phyloP scores from a whole-genome alignment of 2,888 invertebrate genomes.

The Priocnemis perturbator region DNA sequence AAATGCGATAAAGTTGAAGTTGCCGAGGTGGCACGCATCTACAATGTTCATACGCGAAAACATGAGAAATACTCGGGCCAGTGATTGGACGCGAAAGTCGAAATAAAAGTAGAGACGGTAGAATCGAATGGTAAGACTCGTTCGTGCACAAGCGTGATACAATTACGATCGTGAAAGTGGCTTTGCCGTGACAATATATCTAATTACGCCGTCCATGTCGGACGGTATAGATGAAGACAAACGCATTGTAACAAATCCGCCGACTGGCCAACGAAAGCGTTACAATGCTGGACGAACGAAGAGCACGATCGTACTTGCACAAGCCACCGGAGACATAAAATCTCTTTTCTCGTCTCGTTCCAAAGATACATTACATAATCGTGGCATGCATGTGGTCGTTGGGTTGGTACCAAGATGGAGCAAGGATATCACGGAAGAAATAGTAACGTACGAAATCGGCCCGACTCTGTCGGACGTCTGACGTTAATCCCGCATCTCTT shows the following conservation, averaged over 20 bases:
- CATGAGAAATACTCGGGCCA: too few species aligned
- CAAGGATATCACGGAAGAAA: slow-evolving; percentile 52
- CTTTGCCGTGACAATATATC: background rate
- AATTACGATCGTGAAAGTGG: slow-evolving; percentile 9
- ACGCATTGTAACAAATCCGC: slow-evolving; percentile 59
- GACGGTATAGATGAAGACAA: background rate
- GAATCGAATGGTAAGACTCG: slow-evolving; percentile 5
- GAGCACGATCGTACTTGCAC: slow-evolving; percentile 45
- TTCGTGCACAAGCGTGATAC: slow-evolving; percentile 8
- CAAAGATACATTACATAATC: slow-evolving; percentile 34
- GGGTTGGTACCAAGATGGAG: slow-evolving; percentile 51
- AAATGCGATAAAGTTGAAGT: too few species aligned
- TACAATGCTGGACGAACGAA: slow-evolving; percentile 44
- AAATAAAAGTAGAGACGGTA: background rate
- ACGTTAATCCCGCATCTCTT: background rate
- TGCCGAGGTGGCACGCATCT: too few species aligned
- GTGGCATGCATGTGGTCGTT: slow-evolving; percentile 50
- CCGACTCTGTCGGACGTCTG: background rate
- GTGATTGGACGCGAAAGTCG: too few species aligned
- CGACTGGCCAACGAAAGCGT: slow-evolving; percentile 62
- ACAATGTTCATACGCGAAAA: too few species aligned
- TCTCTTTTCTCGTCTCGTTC: slow-evolving; percentile 25
- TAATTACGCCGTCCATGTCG: too few species aligned
- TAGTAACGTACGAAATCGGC: too few species aligned
- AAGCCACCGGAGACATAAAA: slow-evolving; percentile 28